These are phyloP conservation scores for Spea bombifrons DNA, from an alignment of 2,113 vertebrate species.

Conservation along the genomic window DNA sequence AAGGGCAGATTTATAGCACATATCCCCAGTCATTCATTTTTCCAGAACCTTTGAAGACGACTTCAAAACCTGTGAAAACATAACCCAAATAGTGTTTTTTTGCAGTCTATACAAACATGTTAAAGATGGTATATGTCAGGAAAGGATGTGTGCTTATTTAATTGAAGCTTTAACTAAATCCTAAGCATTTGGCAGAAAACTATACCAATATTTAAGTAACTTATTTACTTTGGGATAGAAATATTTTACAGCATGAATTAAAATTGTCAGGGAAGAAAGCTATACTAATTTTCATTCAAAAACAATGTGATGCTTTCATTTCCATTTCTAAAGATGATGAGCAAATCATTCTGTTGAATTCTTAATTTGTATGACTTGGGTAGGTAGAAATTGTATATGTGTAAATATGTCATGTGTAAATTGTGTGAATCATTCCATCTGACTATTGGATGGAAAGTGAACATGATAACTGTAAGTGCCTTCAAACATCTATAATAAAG, in stretches of 20 bases:
- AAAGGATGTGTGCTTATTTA: conserved; percentile 63
- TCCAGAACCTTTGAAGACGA: conserved; percentile 73
- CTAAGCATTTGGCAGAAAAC: conserved; percentile 61
- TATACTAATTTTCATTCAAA: too few relatives aligned
- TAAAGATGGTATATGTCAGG: conserved; percentile 70
- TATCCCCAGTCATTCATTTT: conserved; percentile 73
- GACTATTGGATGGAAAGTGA: too few relatives aligned
- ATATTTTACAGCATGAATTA: conserved; percentile 14
- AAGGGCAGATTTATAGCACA: conserved; percentile 74
- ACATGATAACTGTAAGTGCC: too few relatives aligned
- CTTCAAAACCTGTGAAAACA: conserved; percentile 76
- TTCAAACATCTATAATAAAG: too few relatives aligned
- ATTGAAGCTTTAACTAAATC: conserved; percentile 70
- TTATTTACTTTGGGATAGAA: conserved; percentile 47
- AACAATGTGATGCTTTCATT: too few relatives aligned
- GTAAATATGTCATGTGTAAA: too few relatives aligned
- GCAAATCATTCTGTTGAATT: too few relatives aligned
- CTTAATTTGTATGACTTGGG: too few relatives aligned
- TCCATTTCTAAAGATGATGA: too few relatives aligned
- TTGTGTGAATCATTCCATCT: too few relatives aligned
- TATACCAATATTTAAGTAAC: conserved; percentile 43
- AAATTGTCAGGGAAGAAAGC: too few relatives aligned
- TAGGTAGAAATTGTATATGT: too few relatives aligned
- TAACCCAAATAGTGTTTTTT: conserved; percentile 71
- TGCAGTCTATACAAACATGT: conserved; percentile 71